Percentiles rank a stretch among this genome's conserved stretches.
Conservation (phyloP, 2,888 invertebrate species). For the Criorhina ranunculi region DNA sequence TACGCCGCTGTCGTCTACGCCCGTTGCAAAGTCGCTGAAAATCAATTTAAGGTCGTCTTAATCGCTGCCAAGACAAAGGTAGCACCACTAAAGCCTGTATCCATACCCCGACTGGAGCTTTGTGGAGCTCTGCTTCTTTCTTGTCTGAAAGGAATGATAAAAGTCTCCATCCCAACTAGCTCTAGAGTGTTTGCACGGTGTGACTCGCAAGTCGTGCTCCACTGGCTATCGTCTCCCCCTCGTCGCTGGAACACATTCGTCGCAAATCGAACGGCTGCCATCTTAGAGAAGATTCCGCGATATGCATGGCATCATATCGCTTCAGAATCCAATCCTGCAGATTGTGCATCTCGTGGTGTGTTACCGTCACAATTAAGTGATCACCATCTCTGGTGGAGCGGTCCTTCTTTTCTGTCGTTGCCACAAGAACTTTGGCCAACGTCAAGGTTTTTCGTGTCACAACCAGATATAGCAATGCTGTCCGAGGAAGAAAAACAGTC, state of each 20-base stretch:
- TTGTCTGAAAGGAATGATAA: slow-evolving; percentile 25
- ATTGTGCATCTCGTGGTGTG: slow-evolving; percentile 74
- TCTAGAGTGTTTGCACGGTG: slow-evolving; percentile 56
- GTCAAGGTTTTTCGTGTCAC: background rate
- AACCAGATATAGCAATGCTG: too few relatives aligned
- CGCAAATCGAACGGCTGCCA: slow-evolving; percentile 59
- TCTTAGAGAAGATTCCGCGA: too few relatives aligned
- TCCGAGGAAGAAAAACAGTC: too few relatives aligned
- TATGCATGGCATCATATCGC: too few relatives aligned
- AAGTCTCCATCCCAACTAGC: slow-evolving; percentile 31
- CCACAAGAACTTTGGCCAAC: slow-evolving; percentile 4
- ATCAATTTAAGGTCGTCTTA: background rate
- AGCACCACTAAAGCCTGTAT: slow-evolving; percentile 30
- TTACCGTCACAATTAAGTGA: background rate
- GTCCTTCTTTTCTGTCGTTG: background rate
- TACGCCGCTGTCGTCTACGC: slow-evolving; percentile 34
- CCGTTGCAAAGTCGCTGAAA: background rate
- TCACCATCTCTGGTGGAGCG: slow-evolving; percentile 38
- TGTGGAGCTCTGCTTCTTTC: slow-evolving; percentile 35
- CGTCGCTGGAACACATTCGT: slow-evolving; percentile 64
- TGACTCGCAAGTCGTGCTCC: slow-evolving; percentile 78
- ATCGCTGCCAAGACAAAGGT: too few relatives aligned
- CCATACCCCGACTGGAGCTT: slow-evolving; percentile 31
- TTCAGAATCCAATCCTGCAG: slow-evolving; percentile 67
- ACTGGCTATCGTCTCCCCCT: too few relatives aligned